Percentiles rank a stretch among this genome's conserved stretches.
Conservation (phyloP, 2,797 vertebrate species). For the Aselliscus stoliczkanus region DNA sequence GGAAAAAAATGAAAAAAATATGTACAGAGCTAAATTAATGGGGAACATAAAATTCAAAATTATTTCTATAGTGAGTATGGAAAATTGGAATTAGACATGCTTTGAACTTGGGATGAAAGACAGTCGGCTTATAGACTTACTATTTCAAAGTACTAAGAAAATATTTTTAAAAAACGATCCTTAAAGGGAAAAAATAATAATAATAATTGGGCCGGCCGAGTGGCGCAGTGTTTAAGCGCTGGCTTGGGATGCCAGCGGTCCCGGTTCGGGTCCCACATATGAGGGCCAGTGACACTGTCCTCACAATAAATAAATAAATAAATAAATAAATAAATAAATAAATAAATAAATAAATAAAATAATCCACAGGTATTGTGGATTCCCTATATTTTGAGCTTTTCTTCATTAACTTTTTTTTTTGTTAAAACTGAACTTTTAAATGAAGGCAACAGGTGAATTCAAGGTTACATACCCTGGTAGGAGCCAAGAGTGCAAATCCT, state of each 20-base stretch:
- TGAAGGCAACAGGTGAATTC: neutral
- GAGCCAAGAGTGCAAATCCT: neutral
- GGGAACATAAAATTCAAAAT: neutral
- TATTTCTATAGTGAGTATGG: neutral
- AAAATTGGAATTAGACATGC: neutral
- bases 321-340: too few relatives aligned
- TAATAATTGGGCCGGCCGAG: too few relatives aligned
- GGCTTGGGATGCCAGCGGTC: too few relatives aligned
- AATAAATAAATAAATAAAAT: neutral
- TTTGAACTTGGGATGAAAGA: neutral
- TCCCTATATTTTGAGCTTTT: neutral
- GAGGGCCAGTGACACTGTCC: too few relatives aligned
- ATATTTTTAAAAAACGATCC: neutral
- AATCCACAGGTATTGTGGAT: neutral
- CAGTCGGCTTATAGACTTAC: neutral
- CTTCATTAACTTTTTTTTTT: neutral
- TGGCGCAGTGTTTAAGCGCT: too few relatives aligned
- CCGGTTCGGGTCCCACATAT: too few relatives aligned
- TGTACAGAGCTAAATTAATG: neutral
- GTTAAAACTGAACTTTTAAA: slow-evolving; percentile 4
- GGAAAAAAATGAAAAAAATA: neutral
- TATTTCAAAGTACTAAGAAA: neutral
- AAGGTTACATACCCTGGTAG: neutral
- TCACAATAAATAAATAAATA: too few relatives aligned
- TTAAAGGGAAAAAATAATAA: neutral